These are phyloP conservation scores for Sebastes minor DNA, from an alignment of 2,797 vertebrate genomes.

Conservation along the genomic window DNA sequence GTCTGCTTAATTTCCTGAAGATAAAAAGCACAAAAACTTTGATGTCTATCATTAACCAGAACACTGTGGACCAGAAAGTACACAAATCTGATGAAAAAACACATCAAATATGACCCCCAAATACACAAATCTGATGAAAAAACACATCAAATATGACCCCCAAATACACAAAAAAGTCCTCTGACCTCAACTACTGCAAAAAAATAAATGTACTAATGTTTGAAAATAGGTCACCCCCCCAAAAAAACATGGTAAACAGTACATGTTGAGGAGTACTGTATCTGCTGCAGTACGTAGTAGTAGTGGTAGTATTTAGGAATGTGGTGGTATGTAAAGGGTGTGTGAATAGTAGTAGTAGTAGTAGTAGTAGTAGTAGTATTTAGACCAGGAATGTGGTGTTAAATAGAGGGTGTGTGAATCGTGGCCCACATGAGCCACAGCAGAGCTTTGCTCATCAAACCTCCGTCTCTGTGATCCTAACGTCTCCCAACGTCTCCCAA, in stretches of 20 bases:
- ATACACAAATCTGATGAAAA: no score
- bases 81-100: not conserved
- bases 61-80: not conserved
- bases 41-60: not conserved
- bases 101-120: no score
- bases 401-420: slow-evolving; percentile 7
- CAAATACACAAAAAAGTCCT: not conserved
- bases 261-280: no score
- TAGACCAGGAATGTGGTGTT: not conserved
- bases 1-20: not conserved
- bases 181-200: not conserved
- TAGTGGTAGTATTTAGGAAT: no score
- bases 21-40: not conserved
- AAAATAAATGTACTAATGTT: not conserved
- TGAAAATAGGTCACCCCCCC: no score
- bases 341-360: no score
- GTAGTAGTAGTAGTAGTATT: not conserved
- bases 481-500: not conserved
- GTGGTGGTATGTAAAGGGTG: no score
- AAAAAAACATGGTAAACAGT: not conserved
- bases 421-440: not conserved
- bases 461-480: slow-evolving; percentile 13
- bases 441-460: slow-evolving; percentile 6
- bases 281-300: not conserved
- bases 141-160: no score